phyloP scores from a whole-genome alignment of 1,140 invertebrate genomes.

The Frieseomelitta varia region DNA sequence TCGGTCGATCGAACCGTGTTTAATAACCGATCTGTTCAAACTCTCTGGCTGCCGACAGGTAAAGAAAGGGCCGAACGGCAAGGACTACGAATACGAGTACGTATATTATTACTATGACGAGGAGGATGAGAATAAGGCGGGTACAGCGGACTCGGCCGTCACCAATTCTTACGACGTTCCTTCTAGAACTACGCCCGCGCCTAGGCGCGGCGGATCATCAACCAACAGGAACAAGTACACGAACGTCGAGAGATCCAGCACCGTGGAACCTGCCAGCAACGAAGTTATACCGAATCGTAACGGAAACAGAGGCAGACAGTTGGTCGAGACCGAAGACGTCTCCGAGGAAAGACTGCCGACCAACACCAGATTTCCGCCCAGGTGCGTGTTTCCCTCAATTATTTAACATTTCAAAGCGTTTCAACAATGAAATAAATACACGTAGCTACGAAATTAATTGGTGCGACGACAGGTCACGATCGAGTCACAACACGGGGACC shows the following conservation, averaged over 20 bases:
- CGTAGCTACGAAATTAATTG: not conserved
- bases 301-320: conserved; percentile 83
- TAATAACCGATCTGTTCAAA: no score
- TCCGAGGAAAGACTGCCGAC: conserved; percentile 87
- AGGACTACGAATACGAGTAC: conserved; percentile 95
- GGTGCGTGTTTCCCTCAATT: conserved; percentile 78
- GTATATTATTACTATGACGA: conserved; percentile 95
- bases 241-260: conserved; percentile 85
- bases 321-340: conserved; percentile 80
- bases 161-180: conserved; percentile 84
- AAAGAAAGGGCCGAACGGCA: conserved; percentile 94
- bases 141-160: conserved; percentile 72
- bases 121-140: conserved; percentile 85
- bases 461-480: conserved; percentile 70
- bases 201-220: conserved; percentile 68
- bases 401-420: not conserved
- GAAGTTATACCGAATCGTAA: conserved; percentile 86
- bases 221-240: conserved; percentile 85
- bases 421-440: not conserved
- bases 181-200: conserved; percentile 78
- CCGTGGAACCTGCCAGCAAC: conserved; percentile 85
- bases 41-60: conserved; percentile 82
- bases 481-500: conserved; percentile 78
- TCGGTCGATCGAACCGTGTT: no score
- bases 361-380: conserved; percentile 90